Evolutionary conservation across 1,140 invertebrate species (phyloP).

Genomic region (Heliothis subflexa): DNA sequence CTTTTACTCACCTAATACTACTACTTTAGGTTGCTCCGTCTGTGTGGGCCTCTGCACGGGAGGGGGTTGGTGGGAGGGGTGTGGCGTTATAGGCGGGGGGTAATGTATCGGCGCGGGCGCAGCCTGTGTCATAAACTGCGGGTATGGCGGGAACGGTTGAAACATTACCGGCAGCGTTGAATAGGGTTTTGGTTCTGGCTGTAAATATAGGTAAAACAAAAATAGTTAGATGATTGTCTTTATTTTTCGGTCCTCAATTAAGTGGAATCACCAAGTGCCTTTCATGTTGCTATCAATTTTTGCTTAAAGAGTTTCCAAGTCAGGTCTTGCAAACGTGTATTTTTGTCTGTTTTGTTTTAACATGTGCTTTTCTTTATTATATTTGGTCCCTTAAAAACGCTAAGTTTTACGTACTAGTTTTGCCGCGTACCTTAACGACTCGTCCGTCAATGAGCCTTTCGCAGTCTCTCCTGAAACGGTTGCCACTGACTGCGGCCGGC

Average conservation of each 20-base stretch:
- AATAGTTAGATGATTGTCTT: not conserved
- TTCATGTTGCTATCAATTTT: too few species aligned
- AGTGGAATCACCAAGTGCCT: too few species aligned
- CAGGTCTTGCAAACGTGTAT: not conserved
- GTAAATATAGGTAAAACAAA: conserved; percentile 49
- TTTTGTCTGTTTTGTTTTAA: too few species aligned
- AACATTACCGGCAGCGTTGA: conserved; percentile 78
- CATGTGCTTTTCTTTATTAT: too few species aligned
- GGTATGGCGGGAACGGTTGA: conserved; percentile 77
- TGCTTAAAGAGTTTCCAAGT: too few species aligned
- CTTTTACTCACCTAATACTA: conserved; percentile 70
- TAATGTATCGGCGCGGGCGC: conserved; percentile 77
- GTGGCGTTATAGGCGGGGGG: conserved; percentile 67
- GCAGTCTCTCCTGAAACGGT: conserved; percentile 83
- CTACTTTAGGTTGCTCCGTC: conserved; percentile 75
- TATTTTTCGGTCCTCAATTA: too few species aligned
- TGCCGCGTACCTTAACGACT: conserved; percentile 66
- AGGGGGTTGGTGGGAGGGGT: conserved; percentile 60
- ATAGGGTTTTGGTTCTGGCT: conserved; percentile 78
- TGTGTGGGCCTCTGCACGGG: conserved; percentile 63
- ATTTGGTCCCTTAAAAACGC: too few species aligned
- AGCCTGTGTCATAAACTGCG: conserved; percentile 68
- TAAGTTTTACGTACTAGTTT: too few species aligned
- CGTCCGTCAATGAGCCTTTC: conserved; percentile 81
- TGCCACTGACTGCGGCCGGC: conserved; percentile 81